Evolutionary conservation across 2,113 vertebrate genomes (phyloP), one percentile per base, ranked within the genome.

Genomic region (Esox niger): DNA sequence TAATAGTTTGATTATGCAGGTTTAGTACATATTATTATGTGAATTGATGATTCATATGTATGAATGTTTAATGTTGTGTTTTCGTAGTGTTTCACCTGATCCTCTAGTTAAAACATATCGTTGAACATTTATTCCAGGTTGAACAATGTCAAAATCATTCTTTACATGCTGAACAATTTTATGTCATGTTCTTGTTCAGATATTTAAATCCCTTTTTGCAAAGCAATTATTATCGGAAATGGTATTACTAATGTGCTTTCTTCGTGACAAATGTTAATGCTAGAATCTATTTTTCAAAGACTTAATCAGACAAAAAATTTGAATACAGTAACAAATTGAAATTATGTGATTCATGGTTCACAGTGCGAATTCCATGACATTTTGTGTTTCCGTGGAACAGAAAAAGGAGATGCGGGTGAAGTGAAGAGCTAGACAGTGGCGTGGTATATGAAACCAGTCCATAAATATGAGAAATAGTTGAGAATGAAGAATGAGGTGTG

Each of bases 401-500:
- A n/a, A n/a, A n/a, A n/a, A n/a, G 25, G 65, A 72, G 69, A 78
- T 66, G 9, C 23, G 6, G 55, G 66, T 62, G 59, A 75, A 70
- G 68, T 79, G 65, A 83, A 77, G 75, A 76, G 66, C 49, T 68
- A 76, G 71, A 74, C 43, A 62, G 71, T 58, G 74, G 70, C 71
- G 66, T 74, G 74, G 62, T 82, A 70, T 63, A 66, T 64, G 60
- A 75, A 82, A 78, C 23, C 62, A 70, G 61, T 68, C 69, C 71
- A 82, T 84, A 79, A 83, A 88, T 75, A 73, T 75, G 74, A 84
- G 63, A 78, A 82, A 84, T 81, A 74, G 84, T 81, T 81, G 77
- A 81, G 80, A 64, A 70, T 79, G 76, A 80, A 77, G 81, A 83
- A 80, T 68, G 74, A 76, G 71, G 73, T 69, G 72, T 47, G 15